Evolutionary conservation across 1,140 invertebrate species (phyloP).

Genomic region (Brachionus koreanus): DNA sequence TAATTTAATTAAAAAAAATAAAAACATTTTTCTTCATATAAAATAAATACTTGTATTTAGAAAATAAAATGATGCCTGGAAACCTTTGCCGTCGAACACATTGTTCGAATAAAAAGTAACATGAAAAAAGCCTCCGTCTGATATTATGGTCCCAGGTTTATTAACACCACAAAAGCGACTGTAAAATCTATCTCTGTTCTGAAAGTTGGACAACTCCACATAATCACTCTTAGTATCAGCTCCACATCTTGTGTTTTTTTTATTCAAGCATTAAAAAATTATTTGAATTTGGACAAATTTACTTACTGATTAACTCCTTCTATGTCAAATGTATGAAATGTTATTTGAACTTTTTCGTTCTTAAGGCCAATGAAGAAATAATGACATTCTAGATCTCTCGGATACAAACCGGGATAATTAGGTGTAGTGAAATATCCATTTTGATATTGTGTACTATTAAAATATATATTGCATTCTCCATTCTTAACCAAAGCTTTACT

Average conservation of each 20-base stretch:
- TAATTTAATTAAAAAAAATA: not conserved
- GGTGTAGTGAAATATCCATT: constrained; percentile 85
- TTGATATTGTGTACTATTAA: constrained; percentile 66
- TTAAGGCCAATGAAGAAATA: constrained; percentile 84
- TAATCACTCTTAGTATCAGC: constrained; percentile 81
- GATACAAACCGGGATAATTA: constrained; percentile 97
- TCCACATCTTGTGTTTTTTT: constrained; percentile 68
- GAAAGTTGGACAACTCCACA: constrained; percentile 88
- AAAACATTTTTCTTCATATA: not conserved
- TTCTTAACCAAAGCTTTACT: not conserved
- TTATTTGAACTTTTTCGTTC: constrained; percentile 84
- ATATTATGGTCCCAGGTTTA: constrained; percentile 63
- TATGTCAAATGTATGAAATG: constrained; percentile 92
- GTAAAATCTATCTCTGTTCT: constrained; percentile 78
- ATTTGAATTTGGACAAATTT: not conserved
- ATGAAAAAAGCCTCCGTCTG: constrained; percentile 84
- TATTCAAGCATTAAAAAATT: not conserved
- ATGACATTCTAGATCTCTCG: constrained; percentile 85
- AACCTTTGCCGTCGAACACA: constrained; percentile 83
- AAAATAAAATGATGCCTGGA: constrained; percentile 83
- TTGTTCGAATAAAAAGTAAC: constrained; percentile 90
- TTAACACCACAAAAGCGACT: constrained; percentile 73
- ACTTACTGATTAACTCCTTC: constrained; percentile 65
- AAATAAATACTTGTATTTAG: not conserved
- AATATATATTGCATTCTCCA: constrained; percentile 35